Conservation (phyloP, 1,140 invertebrate species). For the Trachymyrmex septentrionalis region DNA sequence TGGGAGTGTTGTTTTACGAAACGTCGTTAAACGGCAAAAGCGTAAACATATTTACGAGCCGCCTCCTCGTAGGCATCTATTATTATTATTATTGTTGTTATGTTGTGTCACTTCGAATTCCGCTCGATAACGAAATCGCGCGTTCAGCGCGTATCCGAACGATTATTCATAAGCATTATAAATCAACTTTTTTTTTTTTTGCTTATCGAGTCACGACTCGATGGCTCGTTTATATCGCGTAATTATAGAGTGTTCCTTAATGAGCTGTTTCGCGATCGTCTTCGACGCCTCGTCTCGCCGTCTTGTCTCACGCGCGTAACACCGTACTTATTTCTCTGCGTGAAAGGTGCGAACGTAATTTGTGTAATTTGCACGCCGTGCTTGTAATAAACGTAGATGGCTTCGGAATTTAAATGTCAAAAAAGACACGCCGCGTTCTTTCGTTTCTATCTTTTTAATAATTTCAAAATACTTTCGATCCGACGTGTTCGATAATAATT, state of each 20-base stretch:
- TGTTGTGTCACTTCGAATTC: slow-evolving; percentile 26
- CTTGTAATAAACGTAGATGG: slow-evolving; percentile 28
- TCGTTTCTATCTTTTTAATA: background rate
- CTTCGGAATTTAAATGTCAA: slow-evolving; percentile 32
- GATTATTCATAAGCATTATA: slow-evolving; percentile 46
- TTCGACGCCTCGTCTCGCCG: slow-evolving; percentile 23
- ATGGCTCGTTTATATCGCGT: slow-evolving; percentile 45
- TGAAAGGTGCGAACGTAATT: slow-evolving; percentile 54
- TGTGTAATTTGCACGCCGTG: slow-evolving; percentile 38
- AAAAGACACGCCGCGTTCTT: background rate
- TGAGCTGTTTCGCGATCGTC: slow-evolving; percentile 55
- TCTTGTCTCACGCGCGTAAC: slow-evolving; percentile 54
- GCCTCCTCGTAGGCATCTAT: slow-evolving; percentile 37
- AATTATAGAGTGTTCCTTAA: slow-evolving; percentile 55
- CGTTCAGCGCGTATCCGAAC: background rate
- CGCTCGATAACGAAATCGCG: slow-evolving; percentile 57
- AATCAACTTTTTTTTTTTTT: slow-evolving; percentile 36
- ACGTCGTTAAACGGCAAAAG: slow-evolving; percentile 2
- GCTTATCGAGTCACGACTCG: slow-evolving; percentile 29
- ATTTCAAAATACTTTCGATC: background rate
- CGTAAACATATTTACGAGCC: slow-evolving; percentile 54
- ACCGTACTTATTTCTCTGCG: slow-evolving; percentile 39
- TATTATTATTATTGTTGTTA: slow-evolving; percentile 57
- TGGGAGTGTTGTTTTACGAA: slow-evolving; percentile 36
- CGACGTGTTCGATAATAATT: background rate